A percentile compares a stretch with the other conserved stretches of the same genome.
phyloP scores from a whole-genome alignment of 2,797 vertebrate species.

The Echiichthys vipera region DNA sequence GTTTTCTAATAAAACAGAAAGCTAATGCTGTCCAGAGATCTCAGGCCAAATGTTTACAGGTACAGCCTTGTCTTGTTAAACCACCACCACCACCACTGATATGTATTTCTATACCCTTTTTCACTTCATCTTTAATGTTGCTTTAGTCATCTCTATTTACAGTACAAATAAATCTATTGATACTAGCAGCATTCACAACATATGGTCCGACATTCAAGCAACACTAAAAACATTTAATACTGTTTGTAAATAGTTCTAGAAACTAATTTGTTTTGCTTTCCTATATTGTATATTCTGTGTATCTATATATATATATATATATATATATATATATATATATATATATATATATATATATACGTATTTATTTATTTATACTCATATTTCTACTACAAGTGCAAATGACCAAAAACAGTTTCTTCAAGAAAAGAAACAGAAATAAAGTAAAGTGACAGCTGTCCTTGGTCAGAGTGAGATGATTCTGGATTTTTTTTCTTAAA shows the following conservation, averaged over 20 bases:
- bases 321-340: too few species aligned
- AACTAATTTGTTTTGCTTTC: constrained; percentile 80
- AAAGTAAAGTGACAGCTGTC: constrained; percentile 77
- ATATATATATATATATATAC: constrained; percentile 33
- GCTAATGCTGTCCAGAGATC: constrained; percentile 69
- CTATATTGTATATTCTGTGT: constrained; percentile 77
- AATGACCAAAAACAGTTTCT: constrained; percentile 81
- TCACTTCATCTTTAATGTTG: constrained; percentile 70
- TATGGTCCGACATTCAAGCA: constrained; percentile 83
- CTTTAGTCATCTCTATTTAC: constrained; percentile 80
- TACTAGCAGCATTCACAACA: constrained; percentile 87
- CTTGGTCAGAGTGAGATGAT: constrained; percentile 78
- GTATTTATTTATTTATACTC: constrained; percentile 62
- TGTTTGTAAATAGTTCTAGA: constrained; percentile 78
- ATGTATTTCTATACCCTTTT: constrained; percentile 82
- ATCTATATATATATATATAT: constrained; percentile 69
- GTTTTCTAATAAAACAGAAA: constrained; percentile 65
- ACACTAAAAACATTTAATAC: constrained; percentile 84
- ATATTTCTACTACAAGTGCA: constrained; percentile 84
- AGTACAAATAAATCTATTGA: constrained; percentile 84
- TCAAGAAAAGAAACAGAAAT: constrained; percentile 60
- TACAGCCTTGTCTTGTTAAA: constrained; percentile 66
- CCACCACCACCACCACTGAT: constrained; percentile 72
- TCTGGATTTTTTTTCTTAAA: constrained; percentile 54
- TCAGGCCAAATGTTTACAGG: constrained; percentile 63